Evolutionary conservation across 1,140 invertebrate species (phyloP).

Genomic region (Macrocentrus cingulum): DNA sequence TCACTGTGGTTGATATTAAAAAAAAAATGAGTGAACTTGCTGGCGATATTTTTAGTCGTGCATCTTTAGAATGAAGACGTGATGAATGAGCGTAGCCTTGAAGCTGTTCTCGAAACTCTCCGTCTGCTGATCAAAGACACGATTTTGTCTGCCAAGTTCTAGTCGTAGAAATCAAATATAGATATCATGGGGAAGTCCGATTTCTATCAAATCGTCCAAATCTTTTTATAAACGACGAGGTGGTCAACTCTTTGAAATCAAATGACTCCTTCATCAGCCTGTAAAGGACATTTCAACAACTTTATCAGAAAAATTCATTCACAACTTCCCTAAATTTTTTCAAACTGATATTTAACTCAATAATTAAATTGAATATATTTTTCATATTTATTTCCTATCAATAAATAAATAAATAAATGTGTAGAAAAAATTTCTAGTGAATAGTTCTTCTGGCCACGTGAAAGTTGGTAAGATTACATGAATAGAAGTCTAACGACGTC

Average conservation of each 20-base stretch:
- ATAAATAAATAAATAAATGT: too few species aligned
- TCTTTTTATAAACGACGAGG: too few species aligned
- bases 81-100: neutral
- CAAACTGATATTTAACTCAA: too few species aligned
- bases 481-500: constrained; percentile 21
- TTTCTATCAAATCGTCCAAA: constrained; percentile 64
- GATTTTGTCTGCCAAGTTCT: constrained; percentile 23
- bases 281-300: too few species aligned
- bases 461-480: constrained; percentile 11
- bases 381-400: too few species aligned
- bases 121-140: constrained; percentile 19
- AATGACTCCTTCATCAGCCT: too few species aligned
- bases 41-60: constrained; percentile 59
- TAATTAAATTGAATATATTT: too few species aligned
- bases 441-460: too few species aligned
- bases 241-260: too few species aligned
- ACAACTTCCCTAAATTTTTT: too few species aligned
- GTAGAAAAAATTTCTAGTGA: too few species aligned
- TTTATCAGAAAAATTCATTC: too few species aligned
- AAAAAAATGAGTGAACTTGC: constrained; percentile 50
- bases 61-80: neutral
- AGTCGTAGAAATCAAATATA: constrained; percentile 55
- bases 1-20: constrained; percentile 47
- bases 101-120: constrained; percentile 24
- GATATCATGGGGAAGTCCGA: constrained; percentile 61